Percentiles rank a stretch among this genome's conserved stretches.
Conservation (phyloP, 2,888 invertebrate genomes). For the Pyrocoelia pectoralis region DNA sequence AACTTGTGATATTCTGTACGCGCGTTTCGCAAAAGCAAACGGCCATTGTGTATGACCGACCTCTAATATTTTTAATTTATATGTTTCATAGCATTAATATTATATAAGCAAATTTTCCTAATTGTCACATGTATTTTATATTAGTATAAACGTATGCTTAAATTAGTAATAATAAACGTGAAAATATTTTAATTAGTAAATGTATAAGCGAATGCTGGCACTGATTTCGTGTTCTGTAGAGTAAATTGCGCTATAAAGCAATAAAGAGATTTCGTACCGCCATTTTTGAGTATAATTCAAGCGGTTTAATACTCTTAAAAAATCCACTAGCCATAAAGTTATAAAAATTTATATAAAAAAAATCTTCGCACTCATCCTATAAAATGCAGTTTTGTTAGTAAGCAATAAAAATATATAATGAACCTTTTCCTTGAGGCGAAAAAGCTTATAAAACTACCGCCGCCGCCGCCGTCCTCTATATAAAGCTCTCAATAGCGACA, state of each 20-base stretch:
- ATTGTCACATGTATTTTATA: no score
- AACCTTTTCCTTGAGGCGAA: slow-evolving; percentile 14
- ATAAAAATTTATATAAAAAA: slow-evolving; percentile 3
- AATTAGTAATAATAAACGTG: neutral
- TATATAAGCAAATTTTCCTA: no score
- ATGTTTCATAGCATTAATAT: no score
- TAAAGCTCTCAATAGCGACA: slow-evolving; percentile 30
- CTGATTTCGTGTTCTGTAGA: neutral
- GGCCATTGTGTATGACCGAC: no score
- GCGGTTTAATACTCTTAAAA: neutral
- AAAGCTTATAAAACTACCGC: slow-evolving; percentile 18
- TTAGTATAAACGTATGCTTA: no score
- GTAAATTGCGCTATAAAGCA: neutral
- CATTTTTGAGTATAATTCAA: neutral
- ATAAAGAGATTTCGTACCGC: neutral
- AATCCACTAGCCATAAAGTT: neutral
- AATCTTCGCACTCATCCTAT: slow-evolving; percentile 8
- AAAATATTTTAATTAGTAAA: slow-evolving; percentile 1
- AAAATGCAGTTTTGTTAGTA: slow-evolving; percentile 18
- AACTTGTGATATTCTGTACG: no score
- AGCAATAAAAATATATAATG: slow-evolving; percentile 23
- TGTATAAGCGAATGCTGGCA: neutral
- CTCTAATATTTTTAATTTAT: no score
- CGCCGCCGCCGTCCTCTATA: slow-evolving; percentile 1
- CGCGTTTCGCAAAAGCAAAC: no score